A percentile compares a stretch with the other conserved stretches of the same genome.
phyloP scores from a whole-genome alignment of 2,797 vertebrate genomes.

The Synaphobranchus kaupii region DNA sequence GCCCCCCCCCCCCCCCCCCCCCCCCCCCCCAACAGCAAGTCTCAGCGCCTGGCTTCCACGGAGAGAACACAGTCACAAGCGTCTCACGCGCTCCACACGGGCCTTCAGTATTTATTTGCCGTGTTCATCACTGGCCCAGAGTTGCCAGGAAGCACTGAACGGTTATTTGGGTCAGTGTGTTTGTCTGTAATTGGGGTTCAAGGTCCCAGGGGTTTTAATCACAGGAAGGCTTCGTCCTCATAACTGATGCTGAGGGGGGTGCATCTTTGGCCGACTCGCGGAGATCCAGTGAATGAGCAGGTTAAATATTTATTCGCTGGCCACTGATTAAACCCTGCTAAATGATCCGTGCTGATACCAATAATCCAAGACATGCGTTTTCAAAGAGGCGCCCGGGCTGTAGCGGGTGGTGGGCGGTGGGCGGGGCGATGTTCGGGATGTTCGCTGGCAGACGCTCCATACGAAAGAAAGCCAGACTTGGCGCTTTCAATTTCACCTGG shows the following conservation, averaged over 20 bases:
- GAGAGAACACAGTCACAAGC: not conserved
- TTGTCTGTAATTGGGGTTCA: not conserved
- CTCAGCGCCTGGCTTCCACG: not conserved
- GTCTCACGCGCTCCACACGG: not conserved
- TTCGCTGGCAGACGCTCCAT: not conserved
- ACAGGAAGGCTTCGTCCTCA: not conserved
- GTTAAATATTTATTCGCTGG: constrained; percentile 8
- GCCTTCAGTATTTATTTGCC: not conserved
- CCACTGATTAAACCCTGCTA: constrained; percentile 13
- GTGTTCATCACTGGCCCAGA: not conserved
- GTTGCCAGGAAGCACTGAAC: too few relatives aligned
- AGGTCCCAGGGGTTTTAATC: constrained; percentile 3
- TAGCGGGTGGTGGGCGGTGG: not conserved
- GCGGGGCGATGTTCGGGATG: not conserved
- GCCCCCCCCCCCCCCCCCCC: not conserved
- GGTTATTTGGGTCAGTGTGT: constrained; percentile 12
- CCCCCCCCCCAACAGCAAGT: not conserved
- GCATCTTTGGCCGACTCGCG: not conserved
- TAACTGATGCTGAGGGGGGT: too few relatives aligned
- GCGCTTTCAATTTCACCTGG: not conserved
- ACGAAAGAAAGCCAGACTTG: not conserved
- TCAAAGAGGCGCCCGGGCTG: not conserved
- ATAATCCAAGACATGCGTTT: not conserved
- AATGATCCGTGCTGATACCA: not conserved
- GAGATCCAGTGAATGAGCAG: not conserved